Evolutionary conservation across 92 coral and sea anemone genomes (phyloP).

Genomic region (Diadumene lineata): DNA sequence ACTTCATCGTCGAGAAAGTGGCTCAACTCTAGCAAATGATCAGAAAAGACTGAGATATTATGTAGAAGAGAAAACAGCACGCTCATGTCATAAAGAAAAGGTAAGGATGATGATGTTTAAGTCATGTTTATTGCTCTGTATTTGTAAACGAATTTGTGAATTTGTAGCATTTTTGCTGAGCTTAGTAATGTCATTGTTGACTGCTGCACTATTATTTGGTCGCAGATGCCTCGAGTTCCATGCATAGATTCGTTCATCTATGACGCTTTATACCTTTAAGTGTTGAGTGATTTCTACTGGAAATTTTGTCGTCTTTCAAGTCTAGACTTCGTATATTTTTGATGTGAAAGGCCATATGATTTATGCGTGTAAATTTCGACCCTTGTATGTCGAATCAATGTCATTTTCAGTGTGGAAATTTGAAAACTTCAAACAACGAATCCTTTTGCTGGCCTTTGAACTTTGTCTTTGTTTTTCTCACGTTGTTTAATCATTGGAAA

Average conservation of each 20-base stretch:
- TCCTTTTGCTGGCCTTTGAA: no score
- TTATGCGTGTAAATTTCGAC: no score
- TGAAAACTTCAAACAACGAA: no score
- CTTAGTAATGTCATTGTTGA: background rate
- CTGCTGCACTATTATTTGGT: background rate
- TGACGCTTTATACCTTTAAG: background rate
- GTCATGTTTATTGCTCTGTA: background rate
- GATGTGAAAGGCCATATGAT: background rate
- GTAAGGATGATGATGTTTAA: conserved; percentile 31
- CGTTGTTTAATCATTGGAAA: no score
- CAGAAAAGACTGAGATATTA: conserved; percentile 46
- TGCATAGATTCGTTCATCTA: background rate
- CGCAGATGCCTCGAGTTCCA: conserved; percentile 29
- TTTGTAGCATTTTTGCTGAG: conserved; percentile 9
- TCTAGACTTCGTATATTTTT: background rate
- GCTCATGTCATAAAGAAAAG: conserved; percentile 62
- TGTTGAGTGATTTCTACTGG: background rate
- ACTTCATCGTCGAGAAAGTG: conserved; percentile 66
- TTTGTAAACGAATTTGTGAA: background rate
- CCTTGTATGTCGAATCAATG: no score
- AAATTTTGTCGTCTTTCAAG: background rate
- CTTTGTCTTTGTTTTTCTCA: no score
- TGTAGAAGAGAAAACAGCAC: conserved; percentile 70
- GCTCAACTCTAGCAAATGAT: conserved; percentile 50
- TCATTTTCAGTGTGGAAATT: no score